Conservation (phyloP, 2,797 vertebrate species). For the Alfaro cultratus region DNA sequence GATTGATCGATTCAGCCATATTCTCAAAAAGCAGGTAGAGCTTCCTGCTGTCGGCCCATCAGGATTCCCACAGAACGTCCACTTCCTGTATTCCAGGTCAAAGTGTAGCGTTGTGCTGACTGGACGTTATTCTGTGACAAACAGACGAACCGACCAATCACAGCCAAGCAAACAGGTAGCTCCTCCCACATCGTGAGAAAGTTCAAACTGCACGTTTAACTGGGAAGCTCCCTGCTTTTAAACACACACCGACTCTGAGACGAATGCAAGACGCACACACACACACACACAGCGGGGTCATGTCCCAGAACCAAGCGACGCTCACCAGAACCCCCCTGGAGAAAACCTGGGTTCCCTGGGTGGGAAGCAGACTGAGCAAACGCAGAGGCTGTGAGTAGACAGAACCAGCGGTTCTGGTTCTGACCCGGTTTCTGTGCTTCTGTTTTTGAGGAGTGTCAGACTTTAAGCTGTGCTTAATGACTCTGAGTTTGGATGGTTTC, state of each 20-base stretch:
- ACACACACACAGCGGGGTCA: constrained; percentile 45
- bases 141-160: constrained; percentile 36
- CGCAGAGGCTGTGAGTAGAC: constrained; percentile 88
- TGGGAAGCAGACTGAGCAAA: constrained; percentile 76
- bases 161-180: constrained; percentile 7
- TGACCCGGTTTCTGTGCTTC: too few species aligned
- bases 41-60: not conserved
- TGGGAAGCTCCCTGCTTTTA: constrained; percentile 15
- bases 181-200: constrained; percentile 33
- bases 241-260: constrained; percentile 18
- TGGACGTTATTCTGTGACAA: constrained; percentile 7
- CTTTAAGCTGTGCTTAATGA: too few species aligned
- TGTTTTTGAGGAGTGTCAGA: not conserved
- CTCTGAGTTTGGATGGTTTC: not conserved
- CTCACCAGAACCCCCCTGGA: constrained; percentile 86
- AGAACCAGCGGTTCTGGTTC: not conserved
- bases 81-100: not conserved
- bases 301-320: constrained; percentile 72
- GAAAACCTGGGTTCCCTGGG: constrained; percentile 88
- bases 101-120: constrained; percentile 14
- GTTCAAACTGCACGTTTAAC: constrained; percentile 36
- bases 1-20: too few species aligned
- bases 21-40: not conserved
- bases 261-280: not conserved
- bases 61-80: not conserved